Evolutionary conservation across 2,888 invertebrate genomes (phyloP).

Genomic region (Dicyrtomina minuta): DNA sequence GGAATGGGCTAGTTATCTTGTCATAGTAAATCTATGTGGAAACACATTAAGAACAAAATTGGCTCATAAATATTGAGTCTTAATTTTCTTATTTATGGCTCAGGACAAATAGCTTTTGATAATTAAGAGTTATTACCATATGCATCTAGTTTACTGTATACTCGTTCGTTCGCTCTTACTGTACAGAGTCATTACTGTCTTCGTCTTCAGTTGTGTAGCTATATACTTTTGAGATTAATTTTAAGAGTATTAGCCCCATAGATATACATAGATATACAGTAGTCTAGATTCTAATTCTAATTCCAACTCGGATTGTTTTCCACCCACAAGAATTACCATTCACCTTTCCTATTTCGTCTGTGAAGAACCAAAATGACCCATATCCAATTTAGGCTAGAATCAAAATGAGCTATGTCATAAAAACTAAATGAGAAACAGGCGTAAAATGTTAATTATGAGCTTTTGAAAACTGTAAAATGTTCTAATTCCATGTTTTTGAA

Average conservation of each 20-base stretch:
- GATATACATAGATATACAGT: neutral
- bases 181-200: too few relatives aligned
- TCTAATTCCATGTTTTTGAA: too few relatives aligned
- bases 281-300: too few relatives aligned
- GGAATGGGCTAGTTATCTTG: slow-evolving; percentile 38
- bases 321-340: neutral
- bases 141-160: neutral
- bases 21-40: slow-evolving; percentile 37
- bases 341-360: too few relatives aligned
- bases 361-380: too few relatives aligned
- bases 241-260: too few relatives aligned
- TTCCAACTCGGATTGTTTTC: neutral
- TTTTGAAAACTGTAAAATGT: too few relatives aligned
- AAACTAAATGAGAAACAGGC: too few relatives aligned
- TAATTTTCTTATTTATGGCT: slow-evolving; percentile 54
- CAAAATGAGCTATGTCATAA: too few relatives aligned
- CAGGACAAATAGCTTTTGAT: slow-evolving; percentile 54
- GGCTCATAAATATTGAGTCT: slow-evolving; percentile 53
- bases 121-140: slow-evolving; percentile 53
- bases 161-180: neutral
- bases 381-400: too few relatives aligned
- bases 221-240: too few relatives aligned
- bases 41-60: slow-evolving; percentile 45
- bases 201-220: too few relatives aligned
- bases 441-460: neutral